Base-by-base conservation (phyloP, 2,113 vertebrate genomes). In the Felis catus region DNA sequence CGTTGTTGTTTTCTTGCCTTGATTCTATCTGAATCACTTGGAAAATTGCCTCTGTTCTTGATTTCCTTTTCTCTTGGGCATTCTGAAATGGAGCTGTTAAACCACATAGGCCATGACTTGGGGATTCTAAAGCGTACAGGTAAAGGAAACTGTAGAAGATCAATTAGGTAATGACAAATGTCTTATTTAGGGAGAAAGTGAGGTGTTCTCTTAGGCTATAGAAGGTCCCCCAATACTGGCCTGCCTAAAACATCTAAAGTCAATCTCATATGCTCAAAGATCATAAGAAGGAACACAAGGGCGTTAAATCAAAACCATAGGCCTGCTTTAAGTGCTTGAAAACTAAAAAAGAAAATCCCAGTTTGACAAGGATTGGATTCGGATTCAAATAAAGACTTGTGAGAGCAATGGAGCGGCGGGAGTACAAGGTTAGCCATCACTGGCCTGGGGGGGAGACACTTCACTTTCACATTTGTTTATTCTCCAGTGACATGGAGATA, bases 161-260 rank as follows among this genome's bases (percentile, higher is more conserved):
- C 14, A 51, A 8, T 36, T 33, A 48, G 31, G 9, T 84, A 48
- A 92, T 27, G 31, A 51, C 14, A 18, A 65, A 87, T 36, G 14
- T 91, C 65, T 96, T 83, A 41, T 53, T 61, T 51, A 33, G 11
- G 61, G 33, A 45, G 15, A 74, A 92, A 90, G 39, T 33, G n/a
- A 29, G 58, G 10, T 86, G n/a, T 80, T 88, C 93, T 79, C 65
- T 96, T 80, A 70, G 76, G 11, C 85, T 86, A 70, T 14, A 66
- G 94, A 82, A 92, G 89, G 74, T 71, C 29, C 39, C 94, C 63
- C 55, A 73, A 95, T 39, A 29, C 36, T 21, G 31, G 29, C 71
- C 78, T 91, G 41, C 85, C 33, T 85, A 81, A 95, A 84, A 81
- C 33, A 78, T 45, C 83, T 97, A 97, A 90, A 94, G 63, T 94